Evolutionary conservation across 2,797 vertebrate species (phyloP), one percentile per base, ranked within the genome.

Genomic region (Lutjanus argentimaculatus): DNA sequence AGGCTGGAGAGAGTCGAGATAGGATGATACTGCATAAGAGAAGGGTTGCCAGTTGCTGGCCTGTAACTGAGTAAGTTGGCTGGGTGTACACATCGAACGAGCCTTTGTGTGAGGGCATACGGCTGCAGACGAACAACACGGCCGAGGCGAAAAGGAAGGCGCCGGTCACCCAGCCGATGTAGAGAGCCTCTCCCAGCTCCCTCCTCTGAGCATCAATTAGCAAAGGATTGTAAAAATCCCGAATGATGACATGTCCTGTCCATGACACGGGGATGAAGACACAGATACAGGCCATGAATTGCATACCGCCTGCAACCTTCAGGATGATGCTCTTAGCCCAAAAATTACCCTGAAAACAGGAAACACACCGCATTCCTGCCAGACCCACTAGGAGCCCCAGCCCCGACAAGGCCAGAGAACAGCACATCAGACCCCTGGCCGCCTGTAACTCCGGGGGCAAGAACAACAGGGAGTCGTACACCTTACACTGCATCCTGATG

Each of bases 161-260:
- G 0, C 94, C 10, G 0, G 96, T 96, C 16, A 95, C 93, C 98
- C 98, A 99, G 13, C 98, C 99, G 0, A 99, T 93, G 71, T 97
- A 99, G 0, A 99, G 96, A 0, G 98, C 97, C 0, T 97, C 97
- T 8, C 99, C 99, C 21, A 99, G 93, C 87, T 99, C 99, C 56
- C 97, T 85, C 19, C 97, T 97, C 87, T 96, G 96, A 2, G 96
- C 95, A 0, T 78, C 78, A 0, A 96, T 95, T 58, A 99, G 84
- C 22, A 92, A 57, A 0, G 97, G 97, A 83, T 97, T 95, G 80
- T 97, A 97, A 92, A 99, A 99, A 25, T 98, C 96, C 0, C 15
- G 91, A 25, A 99, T 95, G 85, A 99, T 96, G 75, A 83, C 91
- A 13, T 95, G 93, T 9, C 92, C 98, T 0, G 97, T 96, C 97